Evolutionary conservation across 2,888 invertebrate genomes (phyloP).

Genomic region (Salticus scenicus): DNA sequence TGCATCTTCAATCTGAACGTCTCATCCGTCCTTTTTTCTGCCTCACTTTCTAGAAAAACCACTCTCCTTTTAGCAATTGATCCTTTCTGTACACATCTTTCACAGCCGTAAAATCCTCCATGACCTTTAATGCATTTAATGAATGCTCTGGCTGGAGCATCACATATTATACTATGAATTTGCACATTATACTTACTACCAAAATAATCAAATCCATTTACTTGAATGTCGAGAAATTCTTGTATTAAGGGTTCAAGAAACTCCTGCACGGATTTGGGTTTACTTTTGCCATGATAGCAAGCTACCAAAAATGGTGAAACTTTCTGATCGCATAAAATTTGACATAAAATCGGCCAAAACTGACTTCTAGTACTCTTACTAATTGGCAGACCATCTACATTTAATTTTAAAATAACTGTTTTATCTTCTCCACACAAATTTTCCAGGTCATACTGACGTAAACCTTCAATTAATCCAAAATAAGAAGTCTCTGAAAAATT

Average conservation of each 20-base stretch:
- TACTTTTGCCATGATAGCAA: constrained; percentile 7
- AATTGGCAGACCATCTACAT: constrained; percentile 16
- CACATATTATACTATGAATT: neutral
- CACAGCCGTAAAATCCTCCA: constrained; percentile 18
- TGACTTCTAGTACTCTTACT: constrained; percentile 2
- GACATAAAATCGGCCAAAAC: constrained; percentile 29
- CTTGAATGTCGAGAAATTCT: neutral
- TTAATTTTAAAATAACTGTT: neutral
- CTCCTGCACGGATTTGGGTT: neutral
- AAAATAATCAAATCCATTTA: neutral
- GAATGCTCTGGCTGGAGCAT: constrained; percentile 30
- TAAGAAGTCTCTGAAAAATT: no score
- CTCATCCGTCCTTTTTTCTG: neutral
- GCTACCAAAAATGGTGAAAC: constrained; percentile 23
- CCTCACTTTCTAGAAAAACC: neutral
- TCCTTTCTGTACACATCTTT: constrained; percentile 18
- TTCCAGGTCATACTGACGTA: no score
- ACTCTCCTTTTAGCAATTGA: neutral
- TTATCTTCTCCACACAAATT: neutral
- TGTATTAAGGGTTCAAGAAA: constrained; percentile 19
- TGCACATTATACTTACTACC: neutral
- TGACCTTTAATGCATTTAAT: constrained; percentile 29
- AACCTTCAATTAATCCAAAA: no score
- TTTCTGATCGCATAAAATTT: neutral
- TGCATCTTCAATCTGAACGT: neutral